Evolutionary conservation across 2,113 vertebrate species (phyloP).

Genomic region (Eretmochelys imbricata): DNA sequence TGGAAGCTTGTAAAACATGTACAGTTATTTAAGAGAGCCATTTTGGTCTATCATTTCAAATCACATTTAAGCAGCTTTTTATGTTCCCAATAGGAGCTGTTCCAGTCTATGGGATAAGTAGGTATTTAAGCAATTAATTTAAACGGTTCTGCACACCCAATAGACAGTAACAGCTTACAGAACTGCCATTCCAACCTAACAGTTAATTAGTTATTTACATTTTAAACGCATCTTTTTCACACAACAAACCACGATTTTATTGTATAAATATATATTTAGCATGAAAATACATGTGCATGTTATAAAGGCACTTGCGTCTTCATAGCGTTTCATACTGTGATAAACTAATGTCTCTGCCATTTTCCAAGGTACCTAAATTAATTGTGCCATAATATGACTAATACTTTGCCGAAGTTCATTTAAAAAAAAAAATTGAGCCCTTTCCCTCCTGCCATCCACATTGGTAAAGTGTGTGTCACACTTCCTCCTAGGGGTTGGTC

Average conservation of each 20-base stretch:
- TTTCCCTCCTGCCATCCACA: rapidly evolving
- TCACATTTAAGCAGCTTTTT: constrained; percentile 40
- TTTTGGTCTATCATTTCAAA: constrained; percentile 49
- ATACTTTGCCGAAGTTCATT: not conserved
- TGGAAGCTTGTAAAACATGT: constrained; percentile 46
- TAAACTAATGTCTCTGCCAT: not conserved
- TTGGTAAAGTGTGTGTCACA: not conserved
- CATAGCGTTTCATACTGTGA: not conserved
- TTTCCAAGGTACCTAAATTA: not conserved
- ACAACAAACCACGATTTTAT: constrained; percentile 40
- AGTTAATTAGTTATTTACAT: constrained; percentile 48
- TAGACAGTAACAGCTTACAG: constrained; percentile 39
- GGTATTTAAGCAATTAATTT: constrained; percentile 67
- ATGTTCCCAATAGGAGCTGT: constrained; percentile 43
- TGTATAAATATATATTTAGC: not conserved
- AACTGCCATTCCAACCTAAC: constrained; percentile 42
- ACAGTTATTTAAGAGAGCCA: constrained; percentile 6
- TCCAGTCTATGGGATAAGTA: constrained; percentile 55
- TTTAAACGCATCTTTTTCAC: constrained; percentile 45
- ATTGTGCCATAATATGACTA: not conserved
- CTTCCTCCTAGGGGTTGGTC: not conserved
- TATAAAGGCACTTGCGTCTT: not conserved
- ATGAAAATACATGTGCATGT: not conserved
- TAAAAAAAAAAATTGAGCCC: not conserved
- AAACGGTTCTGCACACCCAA: constrained; percentile 39